Base-by-base conservation (phyloP, 2,888 invertebrate genomes). In the Archips xylosteana region DNA sequence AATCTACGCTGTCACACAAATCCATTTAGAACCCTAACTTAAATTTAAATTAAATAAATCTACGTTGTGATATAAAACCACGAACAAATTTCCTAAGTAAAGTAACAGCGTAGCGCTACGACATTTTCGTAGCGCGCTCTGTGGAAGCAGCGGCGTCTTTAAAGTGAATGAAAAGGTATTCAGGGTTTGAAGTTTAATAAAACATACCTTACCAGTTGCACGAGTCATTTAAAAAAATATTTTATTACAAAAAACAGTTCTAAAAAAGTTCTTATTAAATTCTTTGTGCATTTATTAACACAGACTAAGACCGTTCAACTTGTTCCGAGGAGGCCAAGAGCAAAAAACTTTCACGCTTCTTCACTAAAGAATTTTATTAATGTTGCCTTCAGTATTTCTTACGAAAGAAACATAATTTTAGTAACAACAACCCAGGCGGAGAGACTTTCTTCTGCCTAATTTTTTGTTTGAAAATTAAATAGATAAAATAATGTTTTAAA, bases 211-310 rank as follows among this genome's bases (percentile, higher is more conserved):
- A 13, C 49, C 62, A 59, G 63, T 71, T 68, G 32, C 15, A 57
- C 36, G 47, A 62, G 49, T 72, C 32, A 15, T 42, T 71, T 32
- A 9, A 57, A 36, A 71, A 67, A 68, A 47, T 47, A 34, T 47
- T 59, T 57, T 23, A 63, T 39, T 23, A 59, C 57, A 61, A 49
- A 68, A 39, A 47, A 42, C 23, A 23, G 23, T 23, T 23, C 23
- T 23, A 23, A 47, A 88, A 89, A 89, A 86, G 87, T 87, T 90
- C 87, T 92, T 93, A 92, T 93, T 92, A 93, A 94, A 92, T 93
- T 92, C 91, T 85, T 89, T 85, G 85, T 87, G 86, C 87, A 89
- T 88, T 81, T 91, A 88, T 90, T 86, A 88, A 87, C 84, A 85
- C 85, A 86, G 84, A 76, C 72, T 88, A 87, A 89, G 91, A 89